A percentile compares a stretch with the other conserved stretches of the same genome.
phyloP scores from a whole-genome alignment of 2,888 invertebrate species.

The Beris chalybata region DNA sequence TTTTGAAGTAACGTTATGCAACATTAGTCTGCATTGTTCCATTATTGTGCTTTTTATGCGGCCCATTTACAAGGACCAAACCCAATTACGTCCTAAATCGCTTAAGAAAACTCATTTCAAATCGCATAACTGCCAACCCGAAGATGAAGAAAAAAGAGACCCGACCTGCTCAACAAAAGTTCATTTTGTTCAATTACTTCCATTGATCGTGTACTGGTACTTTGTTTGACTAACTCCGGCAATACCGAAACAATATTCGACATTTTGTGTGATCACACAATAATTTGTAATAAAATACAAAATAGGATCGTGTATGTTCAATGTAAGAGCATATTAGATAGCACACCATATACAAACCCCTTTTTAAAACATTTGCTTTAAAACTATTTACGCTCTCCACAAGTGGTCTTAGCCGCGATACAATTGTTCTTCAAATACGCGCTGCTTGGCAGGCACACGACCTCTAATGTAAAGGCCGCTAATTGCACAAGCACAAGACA shows the following conservation, averaged over 20 bases:
- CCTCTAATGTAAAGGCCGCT: conserved; percentile 34
- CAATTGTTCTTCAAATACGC: conserved; percentile 8
- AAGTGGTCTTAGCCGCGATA: conserved; percentile 13
- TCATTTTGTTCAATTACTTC: background rate
- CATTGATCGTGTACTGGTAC: background rate
- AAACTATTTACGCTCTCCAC: conserved; percentile 25
- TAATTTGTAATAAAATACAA: conserved; percentile 5
- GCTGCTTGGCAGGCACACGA: conserved; percentile 33
- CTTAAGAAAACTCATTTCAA: too few species aligned
- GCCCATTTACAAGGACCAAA: too few species aligned
- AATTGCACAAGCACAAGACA: conserved; percentile 35
- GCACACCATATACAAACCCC: background rate
- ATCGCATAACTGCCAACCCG: too few species aligned
- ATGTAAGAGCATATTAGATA: conserved; percentile 2
- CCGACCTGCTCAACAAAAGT: too few species aligned
- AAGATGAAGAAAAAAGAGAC: too few species aligned
- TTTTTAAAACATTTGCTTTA: conserved; percentile 27
- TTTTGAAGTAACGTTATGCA: too few species aligned
- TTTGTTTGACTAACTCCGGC: background rate
- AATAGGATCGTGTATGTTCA: conserved; percentile 4
- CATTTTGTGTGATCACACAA: background rate
- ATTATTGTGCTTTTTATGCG: too few species aligned
- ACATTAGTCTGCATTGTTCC: too few species aligned
- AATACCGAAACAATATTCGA: background rate
- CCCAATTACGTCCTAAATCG: too few species aligned